Evolutionary conservation across 2,888 invertebrate genomes (phyloP), one percentile per base, ranked within the genome.

Genomic region (Drosophila tanythrix): DNA sequence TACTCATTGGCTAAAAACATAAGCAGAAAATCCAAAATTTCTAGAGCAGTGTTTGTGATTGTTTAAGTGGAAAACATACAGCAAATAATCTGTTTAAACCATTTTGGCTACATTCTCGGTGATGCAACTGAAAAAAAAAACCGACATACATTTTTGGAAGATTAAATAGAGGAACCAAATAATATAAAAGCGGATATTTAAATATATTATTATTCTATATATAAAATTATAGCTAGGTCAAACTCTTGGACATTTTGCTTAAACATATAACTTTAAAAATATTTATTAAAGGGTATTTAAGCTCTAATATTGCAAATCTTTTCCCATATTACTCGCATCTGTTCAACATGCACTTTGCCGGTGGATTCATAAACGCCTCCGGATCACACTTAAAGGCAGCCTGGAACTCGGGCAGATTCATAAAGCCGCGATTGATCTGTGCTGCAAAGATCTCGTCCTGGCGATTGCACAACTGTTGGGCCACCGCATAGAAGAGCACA

Each of bases 401-500:
- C 48, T 91, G 90, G 59, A 92, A 92, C 52, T 90, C 85, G 0
- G 82, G 80, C 61, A 89, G 77, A 71, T 92, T 92, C 93, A 92
- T 92, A 27, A 87, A 92, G 13, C 88, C 91, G 1, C 92, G 89
- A 83, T 92, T 92, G 4, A 92, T 87, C 40, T 89, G 70, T 0
- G 79, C 67, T 2, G 82, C 75, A 70, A 85, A 90, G n/a, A 83
- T 73, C 4, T 68, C 69, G 13, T 90, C 81, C 50, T 89, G 85
- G 3, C 92, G 91, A 35, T 83, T 87, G 60, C 93, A 92, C 43
- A 89, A 56, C 58, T 90, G 85, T 27, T 92, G 92, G 10, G 93
- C 91, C 48, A 90, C 92, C 0, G 93, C 91, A 78, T 92, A 92
- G 65, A 92, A 92, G 53, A 92, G 67, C 29, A 92, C 79, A 1